phyloP scores from a whole-genome alignment of 2,797 vertebrate species.

The Nannoperca obscura region DNA sequence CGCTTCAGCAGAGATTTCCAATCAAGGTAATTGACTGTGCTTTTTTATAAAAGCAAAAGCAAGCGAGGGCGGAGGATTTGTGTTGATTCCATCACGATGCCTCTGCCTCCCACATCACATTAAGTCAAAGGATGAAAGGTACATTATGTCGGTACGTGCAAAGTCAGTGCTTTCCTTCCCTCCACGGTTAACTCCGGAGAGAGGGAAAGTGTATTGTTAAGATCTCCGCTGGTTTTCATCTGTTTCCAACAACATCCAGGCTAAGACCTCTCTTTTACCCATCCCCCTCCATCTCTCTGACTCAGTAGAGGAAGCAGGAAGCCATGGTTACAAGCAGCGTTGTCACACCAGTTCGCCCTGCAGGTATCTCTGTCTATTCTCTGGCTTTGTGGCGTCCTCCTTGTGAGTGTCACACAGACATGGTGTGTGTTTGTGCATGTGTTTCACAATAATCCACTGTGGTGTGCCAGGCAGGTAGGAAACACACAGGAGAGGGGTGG shows the following conservation, averaged over 20 bases:
- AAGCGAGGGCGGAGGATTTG: constrained; percentile 24
- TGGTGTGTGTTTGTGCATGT: neutral
- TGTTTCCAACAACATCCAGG: constrained; percentile 16
- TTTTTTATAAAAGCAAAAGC: constrained; percentile 18
- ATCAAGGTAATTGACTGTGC: constrained; percentile 52
- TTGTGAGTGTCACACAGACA: constrained; percentile 10
- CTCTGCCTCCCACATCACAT: constrained; percentile 44
- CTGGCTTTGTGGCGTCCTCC: constrained; percentile 17
- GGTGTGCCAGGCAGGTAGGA: constrained; percentile 10
- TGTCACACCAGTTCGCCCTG: constrained; percentile 34
- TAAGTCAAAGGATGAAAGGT: constrained; percentile 43
- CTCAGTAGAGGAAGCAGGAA: constrained; percentile 42
- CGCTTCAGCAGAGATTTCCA: constrained; percentile 60
- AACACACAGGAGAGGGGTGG: neutral
- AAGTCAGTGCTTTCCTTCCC: constrained; percentile 19
- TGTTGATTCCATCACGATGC: constrained; percentile 35
- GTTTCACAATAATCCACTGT: constrained; percentile 13
- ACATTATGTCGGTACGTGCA: constrained; percentile 14
- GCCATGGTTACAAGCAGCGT: constrained; percentile 51
- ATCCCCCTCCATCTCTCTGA: constrained; percentile 16
- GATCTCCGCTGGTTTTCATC: constrained; percentile 20
- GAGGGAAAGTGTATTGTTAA: constrained; percentile 24
- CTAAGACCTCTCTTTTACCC: constrained; percentile 6
- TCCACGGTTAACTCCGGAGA: neutral
- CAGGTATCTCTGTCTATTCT: constrained; percentile 28